Evolutionary conservation across 2,888 invertebrate genomes (phyloP).

Genomic region (Drosophila aldrichi): DNA sequence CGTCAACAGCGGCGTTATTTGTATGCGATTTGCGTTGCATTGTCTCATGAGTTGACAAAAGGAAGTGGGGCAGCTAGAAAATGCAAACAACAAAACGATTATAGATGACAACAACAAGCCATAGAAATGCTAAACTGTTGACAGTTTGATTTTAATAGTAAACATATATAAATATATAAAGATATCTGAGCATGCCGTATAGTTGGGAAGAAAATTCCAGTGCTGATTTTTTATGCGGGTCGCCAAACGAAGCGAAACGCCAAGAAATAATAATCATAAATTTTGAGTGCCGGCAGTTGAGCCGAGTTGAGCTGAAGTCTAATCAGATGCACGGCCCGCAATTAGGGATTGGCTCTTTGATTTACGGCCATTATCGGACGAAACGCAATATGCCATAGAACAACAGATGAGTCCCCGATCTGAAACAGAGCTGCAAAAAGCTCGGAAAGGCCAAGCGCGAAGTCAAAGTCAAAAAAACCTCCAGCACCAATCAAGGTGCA

Average conservation of each 20-base stretch:
- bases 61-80: constrained; percentile 51
- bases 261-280: constrained; percentile 40
- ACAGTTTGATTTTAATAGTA: constrained; percentile 28
- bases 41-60: constrained; percentile 38
- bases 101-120: constrained; percentile 13
- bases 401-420: constrained; percentile 24
- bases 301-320: constrained; percentile 7
- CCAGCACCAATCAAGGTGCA: constrained; percentile 63
- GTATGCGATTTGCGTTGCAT: constrained; percentile 54
- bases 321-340: constrained; percentile 45
- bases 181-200: neutral
- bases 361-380: constrained; percentile 36
- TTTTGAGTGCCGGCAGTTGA: constrained; percentile 47
- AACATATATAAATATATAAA: constrained; percentile 2
- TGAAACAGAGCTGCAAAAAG: neutral
- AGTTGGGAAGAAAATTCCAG: constrained; percentile 37
- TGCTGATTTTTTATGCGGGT: constrained; percentile 42
- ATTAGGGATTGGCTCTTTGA: constrained; percentile 50
- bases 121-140: constrained; percentile 4
- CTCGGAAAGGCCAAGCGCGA: constrained; percentile 41
- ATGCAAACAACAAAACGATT: constrained; percentile 32
- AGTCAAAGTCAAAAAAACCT: constrained; percentile 55
- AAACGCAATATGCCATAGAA: constrained; percentile 23
- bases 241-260: constrained; percentile 17
- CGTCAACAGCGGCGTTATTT: constrained; percentile 39